Evolutionary conservation across 2,888 invertebrate genomes (phyloP), one percentile per base, ranked within the genome.

Genomic region (Drosophila subsilvestris): DNA sequence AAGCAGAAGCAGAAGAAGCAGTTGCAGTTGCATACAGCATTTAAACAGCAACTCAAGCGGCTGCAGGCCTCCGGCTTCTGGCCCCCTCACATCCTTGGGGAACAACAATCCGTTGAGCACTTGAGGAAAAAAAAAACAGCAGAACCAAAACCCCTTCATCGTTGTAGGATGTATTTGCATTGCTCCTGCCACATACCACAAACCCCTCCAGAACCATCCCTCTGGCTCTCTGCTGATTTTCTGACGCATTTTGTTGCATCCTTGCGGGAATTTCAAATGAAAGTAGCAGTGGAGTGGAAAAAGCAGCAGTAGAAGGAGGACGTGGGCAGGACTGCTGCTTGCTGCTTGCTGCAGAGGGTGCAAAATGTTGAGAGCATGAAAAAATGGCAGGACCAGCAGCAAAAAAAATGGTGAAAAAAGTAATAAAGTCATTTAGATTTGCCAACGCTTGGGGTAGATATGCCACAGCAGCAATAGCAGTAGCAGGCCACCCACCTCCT

Each of bases 341-440:
- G 62, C 44, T 59, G 69, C 27, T 12, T 37, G 62, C 44, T 59
- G 69, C 27, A 44, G 55, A 22, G 67, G 58, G 25, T 67, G 56
- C 48, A 72, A 59, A 69, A 67, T 79, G 86, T 66, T 50, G 75
- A 71, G 70, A 60, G 57, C 61, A 77, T 27, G 27, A 27, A 37
- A 37, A 37, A 37, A 37, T 37, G 14, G 77, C 57, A 55, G 72
- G n/a, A n/a, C n/a, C 54, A 60, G 32, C 54, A 55, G 55, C 50
- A 37, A 44, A 2, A 58, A 76, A 75, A 71, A 76, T 56, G 49
- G 22, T 50, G 69, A 80, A 72, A 84, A 79, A 70, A 85, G 83
- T 82, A 85, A 85, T 85, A 82, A 85, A 84, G 84, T 89, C 89
- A 89, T 89, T 85, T 89, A 89, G 84, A 89, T 89, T 89, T 82